Conservation (phyloP, 2,797 vertebrate genomes). For the Neosilurus hyrtlii region DNA sequence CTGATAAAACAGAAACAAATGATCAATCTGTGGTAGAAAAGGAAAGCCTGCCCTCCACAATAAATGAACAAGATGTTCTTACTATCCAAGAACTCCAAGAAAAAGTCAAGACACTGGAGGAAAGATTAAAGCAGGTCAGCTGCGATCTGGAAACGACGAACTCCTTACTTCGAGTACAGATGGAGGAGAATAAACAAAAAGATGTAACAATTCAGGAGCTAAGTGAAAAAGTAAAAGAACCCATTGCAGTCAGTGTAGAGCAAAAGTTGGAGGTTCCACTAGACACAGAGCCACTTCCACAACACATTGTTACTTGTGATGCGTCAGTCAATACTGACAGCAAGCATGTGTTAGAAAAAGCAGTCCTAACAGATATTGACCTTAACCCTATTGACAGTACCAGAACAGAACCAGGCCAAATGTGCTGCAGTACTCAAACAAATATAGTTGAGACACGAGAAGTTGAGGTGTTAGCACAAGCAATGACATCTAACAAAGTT, state of each 20-base stretch:
- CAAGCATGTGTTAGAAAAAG: constrained; percentile 66
- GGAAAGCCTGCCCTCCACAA: constrained; percentile 34
- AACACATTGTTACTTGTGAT: constrained; percentile 52
- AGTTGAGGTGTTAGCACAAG: constrained; percentile 40
- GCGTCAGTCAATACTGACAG: constrained; percentile 68
- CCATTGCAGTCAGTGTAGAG: neutral
- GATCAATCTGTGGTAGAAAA: constrained; percentile 60
- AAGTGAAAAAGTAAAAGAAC: constrained; percentile 66
- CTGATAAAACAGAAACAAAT: constrained; percentile 54
- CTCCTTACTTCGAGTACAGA: constrained; percentile 75
- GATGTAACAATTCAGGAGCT: constrained; percentile 81
- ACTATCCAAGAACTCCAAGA: constrained; percentile 69
- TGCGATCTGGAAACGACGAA: constrained; percentile 79
- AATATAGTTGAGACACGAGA: constrained; percentile 47
- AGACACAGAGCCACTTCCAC: constrained; percentile 16
- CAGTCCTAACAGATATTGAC: constrained; percentile 60
- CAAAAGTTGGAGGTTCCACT: neutral
- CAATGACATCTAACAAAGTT: constrained; percentile 43
- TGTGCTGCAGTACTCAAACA: constrained; percentile 41
- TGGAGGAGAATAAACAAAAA: constrained; percentile 79
- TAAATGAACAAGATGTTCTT: constrained; percentile 22
- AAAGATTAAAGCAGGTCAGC: constrained; percentile 77
- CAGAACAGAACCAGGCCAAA: constrained; percentile 25
- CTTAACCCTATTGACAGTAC: constrained; percentile 8
- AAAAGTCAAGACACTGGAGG: constrained; percentile 77